A percentile compares a stretch with the other conserved stretches of the same genome.
phyloP scores from a whole-genome alignment of 2,888 invertebrate species.

The Chaitophorus viminalis region DNA sequence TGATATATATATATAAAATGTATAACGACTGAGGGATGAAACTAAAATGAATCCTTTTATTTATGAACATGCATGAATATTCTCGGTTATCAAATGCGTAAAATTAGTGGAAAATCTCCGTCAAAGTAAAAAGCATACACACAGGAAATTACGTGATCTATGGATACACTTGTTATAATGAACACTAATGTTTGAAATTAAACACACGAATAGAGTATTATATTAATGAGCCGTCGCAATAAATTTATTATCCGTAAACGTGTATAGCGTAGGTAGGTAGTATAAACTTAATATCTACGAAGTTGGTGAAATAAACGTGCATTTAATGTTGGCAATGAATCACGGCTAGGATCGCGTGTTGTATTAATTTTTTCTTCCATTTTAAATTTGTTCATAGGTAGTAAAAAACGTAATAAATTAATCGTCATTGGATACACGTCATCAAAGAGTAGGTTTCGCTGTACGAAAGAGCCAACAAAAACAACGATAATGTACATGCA shows the following conservation, averaged over 20 bases:
- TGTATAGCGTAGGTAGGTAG: neutral
- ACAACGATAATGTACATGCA: neutral
- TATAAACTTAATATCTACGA: neutral
- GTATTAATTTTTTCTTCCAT: neutral
- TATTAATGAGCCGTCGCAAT: conserved; percentile 1
- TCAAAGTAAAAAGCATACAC: neutral
- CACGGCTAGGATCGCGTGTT: neutral
- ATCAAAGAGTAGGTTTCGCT: neutral
- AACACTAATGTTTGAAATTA: neutral
- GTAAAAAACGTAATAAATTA: neutral
- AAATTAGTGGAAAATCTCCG: neutral
- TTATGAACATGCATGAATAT: too few relatives aligned
- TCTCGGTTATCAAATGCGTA: neutral
- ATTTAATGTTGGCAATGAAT: neutral
- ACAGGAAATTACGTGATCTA: neutral
- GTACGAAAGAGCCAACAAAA: neutral
- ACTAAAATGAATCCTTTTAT: too few relatives aligned
- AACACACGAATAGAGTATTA: neutral
- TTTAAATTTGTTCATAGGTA: neutral
- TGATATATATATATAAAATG: too few relatives aligned
- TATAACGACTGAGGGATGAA: too few relatives aligned
- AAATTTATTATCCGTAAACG: conserved; percentile 3
- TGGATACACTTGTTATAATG: neutral
- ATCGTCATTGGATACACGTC: neutral
- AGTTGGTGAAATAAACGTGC: neutral